Evolutionary conservation across 2,797 vertebrate species (phyloP).

Genomic region (Eurystomus glaucurus): DNA sequence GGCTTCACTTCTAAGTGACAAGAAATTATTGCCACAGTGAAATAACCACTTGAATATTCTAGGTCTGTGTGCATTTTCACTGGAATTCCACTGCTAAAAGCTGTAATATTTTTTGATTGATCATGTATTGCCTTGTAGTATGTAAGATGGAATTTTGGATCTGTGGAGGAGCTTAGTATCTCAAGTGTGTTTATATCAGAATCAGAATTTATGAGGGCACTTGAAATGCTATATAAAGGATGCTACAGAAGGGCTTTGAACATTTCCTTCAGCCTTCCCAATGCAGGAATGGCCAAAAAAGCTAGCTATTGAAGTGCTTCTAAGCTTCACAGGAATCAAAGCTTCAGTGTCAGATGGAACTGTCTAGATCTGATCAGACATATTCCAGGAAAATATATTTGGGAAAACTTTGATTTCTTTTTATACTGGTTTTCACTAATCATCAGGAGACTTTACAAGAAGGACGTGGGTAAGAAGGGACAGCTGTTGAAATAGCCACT

Average conservation of each 20-base stretch:
- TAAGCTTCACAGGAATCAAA: constrained; percentile 3
- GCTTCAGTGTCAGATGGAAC: not conserved
- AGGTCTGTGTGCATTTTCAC: not conserved
- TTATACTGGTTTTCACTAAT: not conserved
- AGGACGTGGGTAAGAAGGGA: not conserved
- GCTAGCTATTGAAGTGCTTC: not conserved
- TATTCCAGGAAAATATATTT: not conserved
- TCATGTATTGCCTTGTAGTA: not conserved
- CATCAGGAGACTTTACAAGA: not conserved
- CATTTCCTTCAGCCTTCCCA: not conserved
- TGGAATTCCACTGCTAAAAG: not conserved
- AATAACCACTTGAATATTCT: not conserved
- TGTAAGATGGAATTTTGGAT: not conserved
- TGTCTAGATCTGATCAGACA: not conserved
- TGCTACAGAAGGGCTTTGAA: not conserved
- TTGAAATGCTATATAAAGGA: not conserved
- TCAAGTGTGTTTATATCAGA: constrained; percentile 24
- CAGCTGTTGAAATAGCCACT: not conserved
- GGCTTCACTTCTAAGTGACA: not conserved
- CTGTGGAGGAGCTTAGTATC: not conserved
- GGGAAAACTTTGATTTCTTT: not conserved
- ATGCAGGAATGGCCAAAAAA: not conserved
- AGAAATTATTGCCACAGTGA: not conserved
- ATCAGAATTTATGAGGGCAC: constrained; percentile 8
- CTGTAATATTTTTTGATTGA: not conserved